Base-by-base conservation (phyloP, 2,797 vertebrate species). In the Sebastes goodei region DNA sequence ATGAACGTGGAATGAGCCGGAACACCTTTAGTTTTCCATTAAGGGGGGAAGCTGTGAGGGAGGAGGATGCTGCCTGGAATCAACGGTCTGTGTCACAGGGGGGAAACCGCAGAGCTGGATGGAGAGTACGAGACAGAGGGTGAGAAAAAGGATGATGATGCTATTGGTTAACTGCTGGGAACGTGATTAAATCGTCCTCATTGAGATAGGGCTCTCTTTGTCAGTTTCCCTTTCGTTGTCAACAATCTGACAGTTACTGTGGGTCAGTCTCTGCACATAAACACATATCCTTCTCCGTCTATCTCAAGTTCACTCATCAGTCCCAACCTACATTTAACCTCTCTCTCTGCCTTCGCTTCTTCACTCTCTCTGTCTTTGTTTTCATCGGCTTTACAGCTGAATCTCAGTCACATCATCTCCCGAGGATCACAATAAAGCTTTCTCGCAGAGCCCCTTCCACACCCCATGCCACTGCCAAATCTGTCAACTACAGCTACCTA, bases 1-100 rank as follows among this genome's bases (percentile, higher is more conserved):
- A 88, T 87, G 82, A 85, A 86, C 38, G 23, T 21, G 69, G 89
- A 92, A 90, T 92, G 91, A 92, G 85, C 83, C 63, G 56, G 88
- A 92, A 91, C 92, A 90, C 85, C 89, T 93, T 93, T 83, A 88
- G 84, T 87, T 92, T 92, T 86, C 87, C 89, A 92, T 94, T 93
- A 89, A 87, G 73, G 27, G 49, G 68, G 66, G 65, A 67, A 59
- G 74, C 76, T 61, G 77, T 63, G 69, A 73, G 72, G 66, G 64
- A 72, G 56, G 71, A 74, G 74, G 64, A 87, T 60, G 80, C 74
- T 84, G 84, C 67, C 66, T 71, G 73, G 80, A 86, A 77, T 88
- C 85, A 89, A 78, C 77, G 73, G 78, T 29, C 75, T 79, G 86
- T 86, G 80, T 83, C 83, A 38, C 83, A 33, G 11, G 79, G 80